Base-by-base conservation (phyloP, 2,797 vertebrate genomes). In the Phoebastria nigripes region DNA sequence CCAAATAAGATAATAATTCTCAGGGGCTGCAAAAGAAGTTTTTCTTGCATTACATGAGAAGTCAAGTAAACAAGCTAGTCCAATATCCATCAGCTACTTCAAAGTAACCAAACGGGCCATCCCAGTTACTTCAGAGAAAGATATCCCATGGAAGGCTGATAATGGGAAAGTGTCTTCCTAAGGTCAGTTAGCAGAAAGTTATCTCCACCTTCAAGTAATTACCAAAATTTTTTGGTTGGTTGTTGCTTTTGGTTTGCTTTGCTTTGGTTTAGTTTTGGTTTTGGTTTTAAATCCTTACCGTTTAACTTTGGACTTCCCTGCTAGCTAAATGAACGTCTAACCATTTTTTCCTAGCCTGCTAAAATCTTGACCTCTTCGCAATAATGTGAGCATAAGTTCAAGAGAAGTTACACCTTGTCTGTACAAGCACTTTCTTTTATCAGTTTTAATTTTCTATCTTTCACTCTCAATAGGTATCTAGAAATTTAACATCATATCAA, bases 181-280 rank as follows among this genome's bases (percentile, higher is more conserved):
- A 78, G 7, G 17, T 39, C 25, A 67, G 7, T 49, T 65, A 66
- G 4, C 4, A 51, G 33, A 55, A 93, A 55, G 28, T 44, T 80
- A 49, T 3, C 8, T 73, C 14, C 15, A 51, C 19, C 12, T 88
- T 78, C n/a, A 83, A 77, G 66, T 66, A 58, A 52, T 12, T 56
- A 17, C 1, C 0, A 7, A 72, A 44, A 15, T 11, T 46, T 66
- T 21, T 55, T 67, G 19, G 1, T 63, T 73, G 5, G 1, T 58
- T 69, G 8, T 44, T 44, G 44, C 18, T 37, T 56, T 52, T 63
- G 7, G 4, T 37, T 37, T 55, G 35, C 19, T 29, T 44, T 62
- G 24, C 12, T 29, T 62, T 63, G 8, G 4, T n/a, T 71, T 71
- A 15, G 15, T 19, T 56, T 58, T 16, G 15, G 37, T 11, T 93